Conservation (phyloP, 1,140 invertebrate species). For the Anastatus disparis region DNA sequence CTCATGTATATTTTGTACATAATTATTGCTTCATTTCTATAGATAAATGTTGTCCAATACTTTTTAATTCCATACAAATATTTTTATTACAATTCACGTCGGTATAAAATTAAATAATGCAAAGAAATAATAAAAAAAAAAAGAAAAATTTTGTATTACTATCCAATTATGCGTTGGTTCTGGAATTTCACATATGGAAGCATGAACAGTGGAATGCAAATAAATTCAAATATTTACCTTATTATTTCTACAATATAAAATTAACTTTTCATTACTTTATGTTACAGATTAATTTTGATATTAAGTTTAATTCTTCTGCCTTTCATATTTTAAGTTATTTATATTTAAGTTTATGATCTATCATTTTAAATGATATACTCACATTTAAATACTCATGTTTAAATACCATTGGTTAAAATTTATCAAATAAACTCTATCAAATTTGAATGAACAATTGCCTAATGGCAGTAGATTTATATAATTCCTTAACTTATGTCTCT, state of each 20-base stretch:
- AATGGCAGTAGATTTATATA: not conserved
- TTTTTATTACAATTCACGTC: no score
- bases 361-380: conserved; percentile 17
- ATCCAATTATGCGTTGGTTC: not conserved
- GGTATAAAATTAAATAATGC: not conserved
- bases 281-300: not conserved
- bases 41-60: no score
- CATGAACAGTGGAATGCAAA: conserved; percentile 12
- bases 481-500: no score
- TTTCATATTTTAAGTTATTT: not conserved
- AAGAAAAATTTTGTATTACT: conserved; percentile 1
- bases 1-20: no score
- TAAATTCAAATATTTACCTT: no score
- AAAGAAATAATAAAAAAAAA: not conserved
- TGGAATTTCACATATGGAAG: not conserved
- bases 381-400: not conserved
- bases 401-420: not conserved
- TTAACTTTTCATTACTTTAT: no score
- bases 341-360: not conserved
- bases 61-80: no score
- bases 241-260: no score
- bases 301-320: not conserved
- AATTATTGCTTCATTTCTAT: no score
- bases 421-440: conserved; percentile 3
- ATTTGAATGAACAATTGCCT: conserved; percentile 7